phyloP scores from a whole-genome alignment of 1,140 invertebrate genomes.

The Leucophenga varia region DNA sequence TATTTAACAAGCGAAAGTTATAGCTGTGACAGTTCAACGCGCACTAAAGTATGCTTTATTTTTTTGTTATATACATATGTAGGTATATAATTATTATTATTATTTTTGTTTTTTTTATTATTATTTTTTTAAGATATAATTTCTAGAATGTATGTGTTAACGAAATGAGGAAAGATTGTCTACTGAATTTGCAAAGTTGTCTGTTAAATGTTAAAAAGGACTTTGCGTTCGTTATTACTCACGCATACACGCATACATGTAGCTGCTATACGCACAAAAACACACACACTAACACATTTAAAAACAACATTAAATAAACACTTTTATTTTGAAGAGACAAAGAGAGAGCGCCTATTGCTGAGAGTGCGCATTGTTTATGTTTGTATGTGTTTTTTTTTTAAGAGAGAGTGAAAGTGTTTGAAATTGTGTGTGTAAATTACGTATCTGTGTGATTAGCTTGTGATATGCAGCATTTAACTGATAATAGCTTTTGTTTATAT shows the following conservation, averaged over 20 bases:
- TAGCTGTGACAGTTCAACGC: too few species aligned
- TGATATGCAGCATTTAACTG: constrained; percentile 32
- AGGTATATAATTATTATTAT: constrained; percentile 21
- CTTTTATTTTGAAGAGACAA: constrained; percentile 3
- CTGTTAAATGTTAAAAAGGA: constrained; percentile 21
- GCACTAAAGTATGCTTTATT: constrained; percentile 7
- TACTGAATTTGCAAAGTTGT: constrained; percentile 42
- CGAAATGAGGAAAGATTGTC: constrained; percentile 53
- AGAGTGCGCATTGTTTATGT: constrained; percentile 18
- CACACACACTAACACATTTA: neutral
- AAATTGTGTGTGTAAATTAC: neutral
- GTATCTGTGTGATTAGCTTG: constrained; percentile 8
- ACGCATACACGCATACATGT: constrained; percentile 34
- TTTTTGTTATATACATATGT: too few species aligned
- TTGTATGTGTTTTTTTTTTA: too few species aligned
- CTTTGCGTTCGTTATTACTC: constrained; percentile 38
- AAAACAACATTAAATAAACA: neutral
- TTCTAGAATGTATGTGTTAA: constrained; percentile 42
- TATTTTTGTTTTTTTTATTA: constrained; percentile 18
- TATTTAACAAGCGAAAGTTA: neutral
- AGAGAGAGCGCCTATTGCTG: neutral
- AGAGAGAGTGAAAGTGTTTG: constrained; percentile 20
- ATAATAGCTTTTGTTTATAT: constrained; percentile 32
- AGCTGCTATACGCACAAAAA: constrained; percentile 25
- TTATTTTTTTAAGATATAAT: neutral